These are phyloP conservation scores for Vireo altiloquus DNA, from an alignment of 2,113 vertebrate genomes.

Conservation along the genomic window DNA sequence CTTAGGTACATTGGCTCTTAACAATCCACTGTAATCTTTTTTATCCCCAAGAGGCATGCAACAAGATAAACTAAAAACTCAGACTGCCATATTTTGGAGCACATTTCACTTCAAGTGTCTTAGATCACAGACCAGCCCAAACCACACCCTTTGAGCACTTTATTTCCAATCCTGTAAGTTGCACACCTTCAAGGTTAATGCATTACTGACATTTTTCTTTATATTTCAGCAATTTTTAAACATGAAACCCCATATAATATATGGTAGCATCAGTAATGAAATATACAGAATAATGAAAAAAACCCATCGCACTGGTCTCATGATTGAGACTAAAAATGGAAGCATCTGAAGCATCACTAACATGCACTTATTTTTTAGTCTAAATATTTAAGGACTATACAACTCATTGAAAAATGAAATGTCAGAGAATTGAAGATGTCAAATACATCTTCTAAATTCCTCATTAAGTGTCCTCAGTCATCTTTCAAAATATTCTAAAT, in stretches of 20 bases:
- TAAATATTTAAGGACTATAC: constrained; percentile 45
- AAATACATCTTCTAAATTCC: constrained; percentile 12
- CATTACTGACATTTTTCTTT: background rate
- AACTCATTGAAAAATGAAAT: constrained; percentile 11
- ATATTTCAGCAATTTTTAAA: background rate
- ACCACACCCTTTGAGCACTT: background rate
- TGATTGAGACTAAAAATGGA: constrained; percentile 21
- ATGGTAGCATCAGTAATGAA: background rate
- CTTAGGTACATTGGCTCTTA: background rate
- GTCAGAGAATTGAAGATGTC: constrained; percentile 5
- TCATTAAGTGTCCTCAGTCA: background rate
- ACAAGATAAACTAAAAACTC: background rate
- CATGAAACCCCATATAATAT: background rate
- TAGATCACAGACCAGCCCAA: background rate
- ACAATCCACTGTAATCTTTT: background rate
- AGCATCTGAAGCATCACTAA: background rate
- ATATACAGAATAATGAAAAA: background rate
- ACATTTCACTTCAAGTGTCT: background rate
- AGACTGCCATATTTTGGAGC: background rate
- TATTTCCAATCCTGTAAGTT: background rate
- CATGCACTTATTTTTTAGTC: background rate
- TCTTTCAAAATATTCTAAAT: constrained; percentile 22
- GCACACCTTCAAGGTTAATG: background rate
- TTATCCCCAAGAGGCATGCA: background rate
- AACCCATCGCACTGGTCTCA: background rate